Evolutionary conservation across 2,888 invertebrate species (phyloP).

Genomic region (Hemicrepidius hirtus): DNA sequence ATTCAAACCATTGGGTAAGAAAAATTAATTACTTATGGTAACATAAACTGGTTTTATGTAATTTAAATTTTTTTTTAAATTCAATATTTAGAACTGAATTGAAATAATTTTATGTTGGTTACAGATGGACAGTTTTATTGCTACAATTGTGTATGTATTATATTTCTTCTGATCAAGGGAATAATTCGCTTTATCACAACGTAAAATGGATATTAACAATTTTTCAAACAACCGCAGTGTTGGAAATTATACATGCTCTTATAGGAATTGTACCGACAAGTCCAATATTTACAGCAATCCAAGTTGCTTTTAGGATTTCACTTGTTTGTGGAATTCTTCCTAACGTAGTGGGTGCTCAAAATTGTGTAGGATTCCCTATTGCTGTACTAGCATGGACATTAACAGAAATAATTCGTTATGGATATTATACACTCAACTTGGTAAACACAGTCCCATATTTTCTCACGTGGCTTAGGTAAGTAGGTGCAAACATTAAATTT

Average conservation of each 20-base stretch:
- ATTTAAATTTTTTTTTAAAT: too few relatives aligned
- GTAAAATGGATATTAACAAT: constrained; percentile 86
- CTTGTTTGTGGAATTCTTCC: constrained; percentile 90
- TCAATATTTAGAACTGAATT: too few relatives aligned
- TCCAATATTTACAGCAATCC: constrained; percentile 87
- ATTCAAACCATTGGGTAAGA: constrained; percentile 8
- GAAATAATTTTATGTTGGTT: constrained; percentile 61
- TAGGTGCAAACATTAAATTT: too few relatives aligned
- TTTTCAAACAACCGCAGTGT: constrained; percentile 94
- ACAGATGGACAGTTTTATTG: constrained; percentile 85
- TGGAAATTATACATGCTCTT: constrained; percentile 92
- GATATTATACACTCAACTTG: constrained; percentile 90
- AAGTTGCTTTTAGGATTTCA: constrained; percentile 92
- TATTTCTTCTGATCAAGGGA: constrained; percentile 72
- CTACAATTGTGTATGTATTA: constrained; percentile 78
- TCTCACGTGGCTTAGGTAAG: constrained; percentile 84
- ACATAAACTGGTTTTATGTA: too few relatives aligned
- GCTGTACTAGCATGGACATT: constrained; percentile 93
- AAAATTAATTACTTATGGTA: too few relatives aligned
- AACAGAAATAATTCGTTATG: constrained; percentile 96
- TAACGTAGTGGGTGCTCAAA: constrained; percentile 82
- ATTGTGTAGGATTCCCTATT: constrained; percentile 86
- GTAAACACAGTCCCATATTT: constrained; percentile 83
- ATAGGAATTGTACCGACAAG: constrained; percentile 90
- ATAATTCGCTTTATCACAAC: constrained; percentile 80